Evolutionary conservation across 2,113 vertebrate genomes (phyloP).

Genomic region (Seriola quinqueradiata): DNA sequence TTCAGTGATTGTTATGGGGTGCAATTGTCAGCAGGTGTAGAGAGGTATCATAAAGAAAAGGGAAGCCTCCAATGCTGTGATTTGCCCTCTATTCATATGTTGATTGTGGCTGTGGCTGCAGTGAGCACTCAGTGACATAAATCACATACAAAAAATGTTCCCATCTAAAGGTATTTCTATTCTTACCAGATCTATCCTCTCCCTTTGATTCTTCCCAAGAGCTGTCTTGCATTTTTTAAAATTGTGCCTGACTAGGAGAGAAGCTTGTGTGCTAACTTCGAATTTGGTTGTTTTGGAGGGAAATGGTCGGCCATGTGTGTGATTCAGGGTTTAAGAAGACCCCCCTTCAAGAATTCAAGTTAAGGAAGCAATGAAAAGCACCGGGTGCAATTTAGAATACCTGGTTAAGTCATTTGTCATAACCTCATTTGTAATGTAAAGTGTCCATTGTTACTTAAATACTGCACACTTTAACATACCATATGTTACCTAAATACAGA

Average conservation of each 20-base stretch:
- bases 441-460: neutral
- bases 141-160: neutral
- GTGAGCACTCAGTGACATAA: neutral
- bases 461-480: neutral
- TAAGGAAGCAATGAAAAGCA: neutral
- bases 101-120: neutral
- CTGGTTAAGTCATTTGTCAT: neutral
- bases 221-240: neutral
- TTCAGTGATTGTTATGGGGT: neutral
- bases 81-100: neutral
- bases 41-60: neutral
- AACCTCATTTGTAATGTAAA: neutral
- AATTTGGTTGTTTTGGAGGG: neutral
- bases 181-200: neutral
- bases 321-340: neutral
- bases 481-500: slow-evolving; percentile 1
- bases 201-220: neutral
- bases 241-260: neutral
- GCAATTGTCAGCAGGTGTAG: neutral
- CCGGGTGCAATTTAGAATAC: too few relatives aligned
- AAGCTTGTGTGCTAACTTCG: neutral
- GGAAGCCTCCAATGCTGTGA: neutral
- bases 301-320: neutral
- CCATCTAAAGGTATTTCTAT: neutral
- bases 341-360: neutral